Conservation (phyloP, 2,888 invertebrate species). For the Hypselothyrea guttata region DNA sequence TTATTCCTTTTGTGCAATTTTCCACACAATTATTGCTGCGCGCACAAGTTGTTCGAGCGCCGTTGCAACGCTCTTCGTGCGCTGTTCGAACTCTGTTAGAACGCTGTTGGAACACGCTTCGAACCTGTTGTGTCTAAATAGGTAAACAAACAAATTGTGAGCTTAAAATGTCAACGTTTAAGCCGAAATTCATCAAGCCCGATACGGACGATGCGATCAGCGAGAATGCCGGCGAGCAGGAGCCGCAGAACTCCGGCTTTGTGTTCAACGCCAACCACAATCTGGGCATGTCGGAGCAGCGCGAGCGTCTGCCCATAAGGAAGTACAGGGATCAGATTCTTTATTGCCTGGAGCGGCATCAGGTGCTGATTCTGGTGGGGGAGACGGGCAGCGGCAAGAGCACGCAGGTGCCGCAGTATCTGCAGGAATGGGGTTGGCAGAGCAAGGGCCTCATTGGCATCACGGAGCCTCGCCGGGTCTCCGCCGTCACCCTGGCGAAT, state of each 20-base stretch:
- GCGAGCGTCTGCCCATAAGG: slow-evolving; percentile 93
- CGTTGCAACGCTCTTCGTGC: no score
- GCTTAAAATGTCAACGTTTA: slow-evolving; percentile 59
- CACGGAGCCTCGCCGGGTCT: slow-evolving; percentile 95
- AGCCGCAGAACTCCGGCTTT: slow-evolving; percentile 84
- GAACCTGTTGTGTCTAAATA: no score
- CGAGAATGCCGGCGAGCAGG: slow-evolving; percentile 71
- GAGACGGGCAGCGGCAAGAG: slow-evolving; percentile 96
- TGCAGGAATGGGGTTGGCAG: slow-evolving; percentile 93
- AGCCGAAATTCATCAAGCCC: slow-evolving; percentile 63
- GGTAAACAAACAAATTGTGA: not conserved
- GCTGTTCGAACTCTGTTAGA: no score
- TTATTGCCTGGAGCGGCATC: slow-evolving; percentile 94
- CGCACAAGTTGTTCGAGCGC: no score
- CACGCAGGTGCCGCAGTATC: slow-evolving; percentile 86
- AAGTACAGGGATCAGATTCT: slow-evolving; percentile 93
- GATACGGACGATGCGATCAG: slow-evolving; percentile 77
- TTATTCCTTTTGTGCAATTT: no score
- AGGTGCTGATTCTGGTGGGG: slow-evolving; percentile 93
- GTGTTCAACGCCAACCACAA: slow-evolving; percentile 93
- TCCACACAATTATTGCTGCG: no score
- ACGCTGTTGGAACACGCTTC: no score
- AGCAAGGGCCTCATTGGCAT: slow-evolving; percentile 91
- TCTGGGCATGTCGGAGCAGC: slow-evolving; percentile 91
- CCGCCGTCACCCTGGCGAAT: slow-evolving; percentile 92